Conservation (phyloP, 2,888 invertebrate genomes). For the Pelosia muscerda region DNA sequence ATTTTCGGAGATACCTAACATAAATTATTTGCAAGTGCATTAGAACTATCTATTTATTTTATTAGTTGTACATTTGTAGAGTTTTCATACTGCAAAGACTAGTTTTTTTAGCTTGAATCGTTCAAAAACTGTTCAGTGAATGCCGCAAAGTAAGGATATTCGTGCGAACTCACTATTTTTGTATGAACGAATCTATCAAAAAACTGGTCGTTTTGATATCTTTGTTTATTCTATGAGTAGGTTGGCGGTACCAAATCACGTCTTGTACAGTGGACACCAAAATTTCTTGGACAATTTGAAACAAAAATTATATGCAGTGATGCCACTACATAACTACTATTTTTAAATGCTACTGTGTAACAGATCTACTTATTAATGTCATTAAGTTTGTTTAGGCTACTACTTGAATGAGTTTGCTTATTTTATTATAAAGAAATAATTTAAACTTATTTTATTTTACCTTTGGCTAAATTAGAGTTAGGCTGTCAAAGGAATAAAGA, state of each 20-base stretch:
- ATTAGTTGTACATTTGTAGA: neutral
- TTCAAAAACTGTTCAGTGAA: neutral
- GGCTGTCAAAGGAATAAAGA: no score
- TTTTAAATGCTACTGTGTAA: no score
- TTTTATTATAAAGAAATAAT: no score
- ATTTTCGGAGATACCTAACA: neutral
- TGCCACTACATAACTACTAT: no score
- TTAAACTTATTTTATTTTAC: no score
- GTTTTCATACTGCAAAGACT: neutral
- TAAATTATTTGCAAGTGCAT: neutral
- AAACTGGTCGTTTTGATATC: neutral
- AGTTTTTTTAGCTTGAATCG: neutral
- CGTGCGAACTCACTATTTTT: neutral
- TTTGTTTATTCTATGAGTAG: neutral
- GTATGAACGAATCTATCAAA: neutral
- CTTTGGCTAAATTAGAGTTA: no score
- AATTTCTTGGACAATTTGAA: no score
- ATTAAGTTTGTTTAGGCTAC: no score
- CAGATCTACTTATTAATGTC: no score
- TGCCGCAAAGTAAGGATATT: neutral
- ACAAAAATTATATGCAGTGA: no score
- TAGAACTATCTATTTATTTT: neutral
- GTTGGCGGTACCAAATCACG: neutral
- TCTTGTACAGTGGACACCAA: no score
- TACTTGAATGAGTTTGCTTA: no score